phyloP scores from a whole-genome alignment of 2,113 vertebrate species.

The Hyperoodon ampullatus region DNA sequence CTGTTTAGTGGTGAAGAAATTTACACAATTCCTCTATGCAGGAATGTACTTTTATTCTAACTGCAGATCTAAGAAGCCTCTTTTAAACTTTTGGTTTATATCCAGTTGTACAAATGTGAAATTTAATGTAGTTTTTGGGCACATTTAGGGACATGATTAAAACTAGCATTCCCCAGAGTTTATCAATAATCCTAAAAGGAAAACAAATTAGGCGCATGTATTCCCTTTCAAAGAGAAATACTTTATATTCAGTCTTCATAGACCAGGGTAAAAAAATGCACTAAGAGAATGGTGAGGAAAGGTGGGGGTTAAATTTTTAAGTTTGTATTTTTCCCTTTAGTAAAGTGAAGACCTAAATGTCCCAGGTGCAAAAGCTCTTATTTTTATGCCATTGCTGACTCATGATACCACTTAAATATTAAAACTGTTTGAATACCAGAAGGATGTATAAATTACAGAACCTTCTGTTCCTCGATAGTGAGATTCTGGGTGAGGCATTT shows the following conservation, averaged over 20 bases:
- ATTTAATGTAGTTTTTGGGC: neutral
- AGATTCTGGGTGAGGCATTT: neutral
- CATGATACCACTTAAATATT: neutral
- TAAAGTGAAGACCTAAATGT: neutral
- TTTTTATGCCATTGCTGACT: neutral
- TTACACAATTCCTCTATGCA: neutral
- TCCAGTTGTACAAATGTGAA: neutral
- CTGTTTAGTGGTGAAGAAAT: neutral
- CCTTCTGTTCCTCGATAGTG: fast-evolving
- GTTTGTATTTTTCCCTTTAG: neutral
- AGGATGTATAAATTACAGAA: neutral
- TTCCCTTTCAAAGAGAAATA: constrained; percentile 8
- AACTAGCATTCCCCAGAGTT: neutral
- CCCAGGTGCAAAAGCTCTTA: neutral
- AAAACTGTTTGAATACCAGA: neutral
- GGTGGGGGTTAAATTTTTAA: neutral
- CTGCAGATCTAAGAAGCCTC: neutral
- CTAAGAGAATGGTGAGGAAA: neutral
- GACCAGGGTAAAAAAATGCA: neutral
- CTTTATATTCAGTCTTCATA: neutral
- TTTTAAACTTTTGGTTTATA: neutral
- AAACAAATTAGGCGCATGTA: neutral
- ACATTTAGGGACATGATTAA: neutral
- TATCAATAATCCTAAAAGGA: neutral
- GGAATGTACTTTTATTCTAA: neutral